Base-by-base conservation (phyloP, 92 coral and sea anemone species). In the Actinernus sp. region DNA sequence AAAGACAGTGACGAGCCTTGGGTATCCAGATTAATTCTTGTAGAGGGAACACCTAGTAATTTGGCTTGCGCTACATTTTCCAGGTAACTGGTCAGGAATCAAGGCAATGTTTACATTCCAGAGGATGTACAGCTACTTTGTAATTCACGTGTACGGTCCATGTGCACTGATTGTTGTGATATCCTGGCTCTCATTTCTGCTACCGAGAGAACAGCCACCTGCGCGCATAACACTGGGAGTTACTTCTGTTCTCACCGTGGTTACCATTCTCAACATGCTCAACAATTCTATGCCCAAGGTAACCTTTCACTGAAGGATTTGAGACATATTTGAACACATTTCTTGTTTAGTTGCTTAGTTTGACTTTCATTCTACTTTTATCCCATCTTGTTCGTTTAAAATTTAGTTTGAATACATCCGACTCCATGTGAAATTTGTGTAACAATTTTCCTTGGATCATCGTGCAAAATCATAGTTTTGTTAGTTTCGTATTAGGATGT, bases 231-330 rank as follows among this genome's bases (percentile, higher is more conserved):
- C 98, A 45, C 71, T 94, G 55, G 98, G 98, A 22, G 97, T 94
- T 34, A 94, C 98, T 38, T 90, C 95, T 36, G 95, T 94, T 43
- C 78, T 94, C 4, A 94, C 98, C 19, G 97, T 92, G 29, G 98
- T 94, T 55, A 94, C 98, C 27, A 84, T 94, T 36, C 71, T 94
- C 3, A 94, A 94, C 58, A 83, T 94, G 96, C 84, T 92, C 2
- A 94, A 94, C 76, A 94, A 94, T 53, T 83, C 95, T n/a, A 94
- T 94, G 98, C 98, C 98, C 39, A 94, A 94, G 93, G 98, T 91
- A 76, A 43, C 52, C 14, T 6, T 6, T n/a, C n/a, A n/a, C n/a
- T n/a, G n/a, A n/a, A n/a, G n/a, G n/a, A n/a, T n/a, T n/a, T n/a
- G n/a, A n/a, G n/a, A n/a, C n/a, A n/a, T n/a, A n/a, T n/a, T n/a